phyloP scores from a whole-genome alignment of 2,113 vertebrate species.

The Myodes glareolus region DNA sequence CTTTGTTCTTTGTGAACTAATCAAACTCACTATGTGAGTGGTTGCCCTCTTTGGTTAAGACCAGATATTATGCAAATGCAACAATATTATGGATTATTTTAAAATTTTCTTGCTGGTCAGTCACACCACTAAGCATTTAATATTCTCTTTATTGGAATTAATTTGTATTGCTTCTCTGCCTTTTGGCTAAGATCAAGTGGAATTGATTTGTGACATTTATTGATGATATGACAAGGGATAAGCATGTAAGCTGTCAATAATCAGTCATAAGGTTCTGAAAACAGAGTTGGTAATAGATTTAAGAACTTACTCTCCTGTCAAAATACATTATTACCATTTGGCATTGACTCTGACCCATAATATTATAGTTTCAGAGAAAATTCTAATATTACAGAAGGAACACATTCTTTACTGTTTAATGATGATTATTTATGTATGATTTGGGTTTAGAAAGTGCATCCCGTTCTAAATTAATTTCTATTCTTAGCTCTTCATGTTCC shows the following conservation, averaged over 20 bases:
- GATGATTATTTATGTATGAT: conserved; percentile 9
- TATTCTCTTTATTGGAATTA: conserved; percentile 2
- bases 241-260: background rate
- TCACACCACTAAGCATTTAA: background rate
- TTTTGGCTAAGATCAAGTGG: no score
- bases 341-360: background rate
- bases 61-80: conserved; percentile 45
- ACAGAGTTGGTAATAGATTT: conserved; percentile 12
- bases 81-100: conserved; percentile 31
- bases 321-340: conserved; percentile 11
- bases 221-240: background rate
- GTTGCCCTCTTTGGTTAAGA: conserved; percentile 55
- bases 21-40: conserved; percentile 44
- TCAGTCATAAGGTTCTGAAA: background rate
- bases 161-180: background rate
- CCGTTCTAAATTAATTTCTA: background rate
- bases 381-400: background rate
- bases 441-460: background rate
- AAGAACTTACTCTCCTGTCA: conserved; percentile 14
- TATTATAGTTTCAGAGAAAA: background rate
- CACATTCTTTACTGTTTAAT: background rate
- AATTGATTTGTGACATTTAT: conserved; percentile 14
- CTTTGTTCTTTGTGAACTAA: conserved; percentile 68
- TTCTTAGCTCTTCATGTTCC: background rate
- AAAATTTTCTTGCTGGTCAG: conserved; percentile 15